Conservation (phyloP, 2,797 vertebrate species). For the Alcedo atthis region DNA sequence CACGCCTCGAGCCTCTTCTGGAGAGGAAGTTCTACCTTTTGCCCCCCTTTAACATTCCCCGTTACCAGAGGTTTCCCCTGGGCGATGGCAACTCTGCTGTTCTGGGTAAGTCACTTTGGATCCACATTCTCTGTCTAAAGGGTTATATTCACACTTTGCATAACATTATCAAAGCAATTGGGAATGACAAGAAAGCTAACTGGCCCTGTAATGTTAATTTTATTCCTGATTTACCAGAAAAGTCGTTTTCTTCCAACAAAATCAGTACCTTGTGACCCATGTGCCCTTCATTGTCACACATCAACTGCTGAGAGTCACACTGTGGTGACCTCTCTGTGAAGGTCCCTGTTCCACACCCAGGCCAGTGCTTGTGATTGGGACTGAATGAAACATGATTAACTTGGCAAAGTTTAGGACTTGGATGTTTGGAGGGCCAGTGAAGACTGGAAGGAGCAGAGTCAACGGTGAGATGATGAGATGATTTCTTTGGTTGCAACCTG, state of each 20-base stretch:
- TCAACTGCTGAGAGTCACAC: neutral
- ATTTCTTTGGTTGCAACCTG: neutral
- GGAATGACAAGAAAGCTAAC: neutral
- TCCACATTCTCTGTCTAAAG: neutral
- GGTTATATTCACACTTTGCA: neutral
- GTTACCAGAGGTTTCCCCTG: constrained; percentile 94
- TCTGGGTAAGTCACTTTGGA: constrained; percentile 84
- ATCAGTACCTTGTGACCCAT: neutral
- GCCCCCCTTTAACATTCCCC: constrained; percentile 91
- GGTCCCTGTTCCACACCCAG: neutral
- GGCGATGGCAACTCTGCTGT: constrained; percentile 93
- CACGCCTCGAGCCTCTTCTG: constrained; percentile 93
- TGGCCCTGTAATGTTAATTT: neutral
- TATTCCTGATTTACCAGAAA: neutral
- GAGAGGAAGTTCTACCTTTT: constrained; percentile 93
- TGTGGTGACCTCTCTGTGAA: neutral
- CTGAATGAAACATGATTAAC: neutral
- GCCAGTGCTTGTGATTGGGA: neutral
- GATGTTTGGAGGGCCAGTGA: neutral
- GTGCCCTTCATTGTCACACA: neutral
- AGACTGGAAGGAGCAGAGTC: neutral
- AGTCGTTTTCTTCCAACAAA: neutral
- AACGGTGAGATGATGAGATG: neutral
- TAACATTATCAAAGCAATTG: neutral
- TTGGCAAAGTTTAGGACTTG: neutral